Conservation (phyloP, 2,888 invertebrate genomes). For the Stenotaenia linearis region DNA sequence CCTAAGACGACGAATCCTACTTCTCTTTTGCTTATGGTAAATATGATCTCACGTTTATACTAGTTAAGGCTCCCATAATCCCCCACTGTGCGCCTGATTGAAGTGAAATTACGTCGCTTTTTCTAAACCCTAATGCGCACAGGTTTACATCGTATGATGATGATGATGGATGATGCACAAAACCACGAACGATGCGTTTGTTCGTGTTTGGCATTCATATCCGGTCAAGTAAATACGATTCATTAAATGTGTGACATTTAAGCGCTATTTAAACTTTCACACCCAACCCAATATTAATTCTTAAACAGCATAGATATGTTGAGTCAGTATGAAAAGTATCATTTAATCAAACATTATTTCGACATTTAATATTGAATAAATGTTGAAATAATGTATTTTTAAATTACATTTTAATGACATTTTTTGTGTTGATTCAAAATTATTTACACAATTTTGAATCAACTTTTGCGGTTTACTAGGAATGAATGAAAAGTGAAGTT, state of each 20-base stretch:
- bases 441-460: too few relatives aligned
- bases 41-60: background rate
- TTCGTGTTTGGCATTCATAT: background rate
- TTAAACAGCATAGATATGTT: too few relatives aligned
- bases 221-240: background rate
- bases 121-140: background rate
- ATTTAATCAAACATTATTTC: too few relatives aligned
- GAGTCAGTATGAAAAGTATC: too few relatives aligned
- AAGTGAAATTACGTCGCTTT: background rate
- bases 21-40: conserved; percentile 75
- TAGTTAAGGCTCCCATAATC: background rate
- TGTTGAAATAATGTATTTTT: too few relatives aligned
- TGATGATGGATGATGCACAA: background rate
- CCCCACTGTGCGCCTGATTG: background rate
- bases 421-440: too few relatives aligned
- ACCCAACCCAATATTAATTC: too few relatives aligned
- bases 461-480: too few relatives aligned
- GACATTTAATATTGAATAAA: too few relatives aligned
- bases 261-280: background rate
- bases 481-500: too few relatives aligned
- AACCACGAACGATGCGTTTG: background rate
- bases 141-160: background rate
- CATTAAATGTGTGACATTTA: background rate
- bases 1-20: conserved; percentile 65
- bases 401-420: background rate